A percentile compares a stretch with the other conserved stretches of the same genome.
Conservation (phyloP, 2,888 invertebrate genomes). For the Leucophora obtusa region DNA sequence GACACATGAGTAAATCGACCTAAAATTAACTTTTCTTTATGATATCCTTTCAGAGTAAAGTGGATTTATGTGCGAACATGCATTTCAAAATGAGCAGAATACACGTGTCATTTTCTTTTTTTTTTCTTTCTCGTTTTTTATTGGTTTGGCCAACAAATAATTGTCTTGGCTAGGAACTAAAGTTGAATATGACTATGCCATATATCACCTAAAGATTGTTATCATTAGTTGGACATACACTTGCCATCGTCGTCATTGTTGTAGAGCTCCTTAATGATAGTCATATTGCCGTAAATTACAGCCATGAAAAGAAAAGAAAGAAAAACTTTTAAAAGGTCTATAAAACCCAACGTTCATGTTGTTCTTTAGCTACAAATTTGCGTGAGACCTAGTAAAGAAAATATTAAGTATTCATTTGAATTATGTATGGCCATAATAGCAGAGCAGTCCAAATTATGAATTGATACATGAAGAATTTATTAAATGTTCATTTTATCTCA, state of each 20-base stretch:
- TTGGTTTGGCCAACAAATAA: slow-evolving; percentile 37
- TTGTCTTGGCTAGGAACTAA: slow-evolving; percentile 34
- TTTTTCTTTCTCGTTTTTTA: not conserved
- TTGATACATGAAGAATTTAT: not conserved
- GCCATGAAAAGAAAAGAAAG: slow-evolving; percentile 40
- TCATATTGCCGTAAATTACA: slow-evolving; percentile 66
- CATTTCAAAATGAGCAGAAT: slow-evolving; percentile 37
- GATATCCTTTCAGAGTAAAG: slow-evolving; percentile 41
- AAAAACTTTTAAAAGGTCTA: slow-evolving; percentile 21
- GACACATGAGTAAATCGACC: slow-evolving; percentile 62
- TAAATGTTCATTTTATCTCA: too few species aligned
- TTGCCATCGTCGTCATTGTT: slow-evolving; percentile 62
- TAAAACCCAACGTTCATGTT: not conserved
- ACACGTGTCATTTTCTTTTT: slow-evolving; percentile 57
- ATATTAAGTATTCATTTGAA: slow-evolving; percentile 42
- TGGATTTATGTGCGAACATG: slow-evolving; percentile 64
- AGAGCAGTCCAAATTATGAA: slow-evolving; percentile 37
- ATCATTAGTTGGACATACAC: slow-evolving; percentile 63
- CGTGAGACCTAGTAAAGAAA: slow-evolving; percentile 8
- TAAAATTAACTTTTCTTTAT: slow-evolving; percentile 56
- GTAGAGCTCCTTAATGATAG: slow-evolving; percentile 65
- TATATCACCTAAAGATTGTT: slow-evolving; percentile 65
- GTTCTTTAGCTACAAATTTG: slow-evolving; percentile 14
- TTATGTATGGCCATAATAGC: slow-evolving; percentile 1
- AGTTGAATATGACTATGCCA: slow-evolving; percentile 44